phyloP scores from a whole-genome alignment of 2,888 invertebrate genomes.

The Drosophila cognata region DNA sequence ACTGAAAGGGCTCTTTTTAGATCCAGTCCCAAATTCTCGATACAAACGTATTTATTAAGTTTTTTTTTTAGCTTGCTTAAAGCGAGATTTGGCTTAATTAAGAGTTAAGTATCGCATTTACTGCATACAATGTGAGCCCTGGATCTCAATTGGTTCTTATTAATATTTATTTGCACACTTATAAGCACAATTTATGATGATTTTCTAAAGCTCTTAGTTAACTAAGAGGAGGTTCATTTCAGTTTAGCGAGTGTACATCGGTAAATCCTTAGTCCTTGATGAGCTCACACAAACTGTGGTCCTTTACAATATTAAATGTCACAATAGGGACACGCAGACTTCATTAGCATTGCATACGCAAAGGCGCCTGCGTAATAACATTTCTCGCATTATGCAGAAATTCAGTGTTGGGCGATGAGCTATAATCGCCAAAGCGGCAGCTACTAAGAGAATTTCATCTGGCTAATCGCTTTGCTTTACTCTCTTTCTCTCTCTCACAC shows the following conservation, averaged over 20 bases:
- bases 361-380: slow-evolving; percentile 5
- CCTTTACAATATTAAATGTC: neutral
- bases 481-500: neutral
- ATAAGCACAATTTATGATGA: neutral
- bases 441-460: slow-evolving; percentile 20
- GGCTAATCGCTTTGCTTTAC: slow-evolving; percentile 20
- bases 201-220: neutral
- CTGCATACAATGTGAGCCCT: neutral
- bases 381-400: slow-evolving; percentile 6
- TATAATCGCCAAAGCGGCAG: slow-evolving; percentile 13
- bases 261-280: neutral
- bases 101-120: neutral
- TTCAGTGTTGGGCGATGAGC: slow-evolving; percentile 8
- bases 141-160: neutral
- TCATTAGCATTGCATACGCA: slow-evolving; percentile 9
- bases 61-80: neutral
- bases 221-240: neutral
- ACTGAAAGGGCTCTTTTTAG: neutral
- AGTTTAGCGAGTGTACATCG: neutral
- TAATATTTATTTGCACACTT: neutral
- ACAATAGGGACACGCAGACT: neutral
- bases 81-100: neutral
- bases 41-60: neutral
- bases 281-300: neutral
- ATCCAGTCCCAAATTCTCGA: rapidly evolving